phyloP scores from a whole-genome alignment of 2,113 vertebrate genomes.

The Elachura formosa region DNA sequence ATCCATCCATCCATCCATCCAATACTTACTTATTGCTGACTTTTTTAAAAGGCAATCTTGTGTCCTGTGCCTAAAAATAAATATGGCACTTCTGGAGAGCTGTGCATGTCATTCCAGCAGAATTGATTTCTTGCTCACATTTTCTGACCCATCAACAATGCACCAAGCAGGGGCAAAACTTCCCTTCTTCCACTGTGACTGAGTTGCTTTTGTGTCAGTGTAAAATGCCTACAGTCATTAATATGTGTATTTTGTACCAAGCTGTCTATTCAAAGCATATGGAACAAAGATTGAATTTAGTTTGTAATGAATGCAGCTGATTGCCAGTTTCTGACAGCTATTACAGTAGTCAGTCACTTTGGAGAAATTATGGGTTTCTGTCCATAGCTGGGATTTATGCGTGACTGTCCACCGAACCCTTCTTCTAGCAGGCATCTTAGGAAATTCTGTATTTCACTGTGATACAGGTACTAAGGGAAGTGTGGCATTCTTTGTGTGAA shows the following conservation, averaged over 20 bases:
- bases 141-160: not conserved
- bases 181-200: not conserved
- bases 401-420: not conserved
- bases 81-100: not conserved
- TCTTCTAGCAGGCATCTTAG: not conserved
- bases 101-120: not conserved
- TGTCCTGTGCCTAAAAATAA: not conserved
- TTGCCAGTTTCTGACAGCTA: not conserved
- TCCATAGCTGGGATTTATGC: not conserved
- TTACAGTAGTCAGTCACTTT: not conserved
- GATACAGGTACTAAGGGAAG: not conserved
- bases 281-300: not conserved
- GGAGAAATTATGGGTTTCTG: not conserved
- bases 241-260: not conserved
- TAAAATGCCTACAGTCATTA: not conserved
- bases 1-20: too few relatives aligned
- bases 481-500: not conserved
- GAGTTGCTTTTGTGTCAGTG: accelerated
- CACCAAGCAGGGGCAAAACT: not conserved
- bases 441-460: not conserved
- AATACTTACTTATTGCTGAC: not conserved
- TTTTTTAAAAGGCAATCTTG: not conserved
- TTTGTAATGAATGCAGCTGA: not conserved
- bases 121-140: not conserved
- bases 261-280: not conserved